A percentile compares a stretch with the other conserved stretches of the same genome.
Evolutionary conservation across 1,140 invertebrate genomes (phyloP).

Genomic region (Zaprionus lachaisei): DNA sequence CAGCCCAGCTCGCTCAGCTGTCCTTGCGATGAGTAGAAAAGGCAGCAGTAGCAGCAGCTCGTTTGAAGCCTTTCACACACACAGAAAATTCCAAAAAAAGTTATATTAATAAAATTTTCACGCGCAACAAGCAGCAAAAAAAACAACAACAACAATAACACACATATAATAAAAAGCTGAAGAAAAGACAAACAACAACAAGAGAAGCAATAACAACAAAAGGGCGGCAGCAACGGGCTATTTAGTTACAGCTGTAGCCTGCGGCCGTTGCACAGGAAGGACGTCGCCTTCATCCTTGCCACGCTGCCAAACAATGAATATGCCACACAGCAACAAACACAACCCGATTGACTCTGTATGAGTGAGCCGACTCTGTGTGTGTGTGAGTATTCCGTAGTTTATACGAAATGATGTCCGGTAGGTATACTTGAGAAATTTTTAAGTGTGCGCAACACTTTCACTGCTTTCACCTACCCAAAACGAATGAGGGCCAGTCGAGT

Average conservation of each 20-base stretch:
- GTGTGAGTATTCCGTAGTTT: slow-evolving; percentile 51
- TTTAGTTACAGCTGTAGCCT: slow-evolving; percentile 72
- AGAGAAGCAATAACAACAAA: slow-evolving; percentile 63
- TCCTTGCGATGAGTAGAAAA: slow-evolving; percentile 52
- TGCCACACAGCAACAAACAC: slow-evolving; percentile 27
- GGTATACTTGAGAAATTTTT: slow-evolving; percentile 79
- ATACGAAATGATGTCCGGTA: slow-evolving; percentile 76
- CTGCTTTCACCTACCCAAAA: slow-evolving; percentile 34
- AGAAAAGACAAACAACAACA: slow-evolving; percentile 71
- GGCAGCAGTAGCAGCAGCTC: slow-evolving; percentile 38
- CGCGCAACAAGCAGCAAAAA: slow-evolving; percentile 56
- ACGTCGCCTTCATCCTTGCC: slow-evolving; percentile 46
- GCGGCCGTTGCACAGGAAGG: slow-evolving; percentile 67
- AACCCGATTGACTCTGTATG: slow-evolving; percentile 24
- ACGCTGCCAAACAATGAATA: slow-evolving; percentile 64
- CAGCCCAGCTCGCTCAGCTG: slow-evolving; percentile 46
- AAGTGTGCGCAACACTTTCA: slow-evolving; percentile 68
- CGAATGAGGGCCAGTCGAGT: not conserved
- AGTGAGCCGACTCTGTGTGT: slow-evolving; percentile 12
- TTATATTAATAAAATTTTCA: slow-evolving; percentile 81
- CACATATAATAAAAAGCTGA: slow-evolving; percentile 27
- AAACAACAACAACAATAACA: slow-evolving; percentile 18
- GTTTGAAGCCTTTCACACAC: slow-evolving; percentile 69
- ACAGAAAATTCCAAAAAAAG: slow-evolving; percentile 46
- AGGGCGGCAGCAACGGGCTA: slow-evolving; percentile 63